Evolutionary conservation across 2,888 invertebrate species (phyloP).

Genomic region (Yponomeuta sedellus): DNA sequence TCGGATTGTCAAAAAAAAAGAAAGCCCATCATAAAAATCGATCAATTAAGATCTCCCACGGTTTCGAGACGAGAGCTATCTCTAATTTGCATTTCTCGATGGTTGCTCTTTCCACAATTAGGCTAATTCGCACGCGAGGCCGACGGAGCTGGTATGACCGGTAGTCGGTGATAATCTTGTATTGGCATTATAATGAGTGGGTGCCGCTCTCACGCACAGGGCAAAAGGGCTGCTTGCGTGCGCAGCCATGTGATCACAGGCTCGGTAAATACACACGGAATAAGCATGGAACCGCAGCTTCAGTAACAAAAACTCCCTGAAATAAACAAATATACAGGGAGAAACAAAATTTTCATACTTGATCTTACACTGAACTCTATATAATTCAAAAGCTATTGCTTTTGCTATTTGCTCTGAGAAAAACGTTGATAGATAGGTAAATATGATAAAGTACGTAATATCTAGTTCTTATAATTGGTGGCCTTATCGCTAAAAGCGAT

Average conservation of each 20-base stretch:
- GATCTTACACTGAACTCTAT: no score
- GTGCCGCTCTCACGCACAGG: conserved; percentile 45
- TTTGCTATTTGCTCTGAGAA: no score
- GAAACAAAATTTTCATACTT: not conserved
- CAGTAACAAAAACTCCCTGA: no score
- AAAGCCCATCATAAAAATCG: conserved; percentile 17
- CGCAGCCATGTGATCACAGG: conserved; percentile 1
- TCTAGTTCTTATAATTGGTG: no score
- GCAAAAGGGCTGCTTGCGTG: conserved; percentile 34
- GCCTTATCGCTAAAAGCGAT: no score
- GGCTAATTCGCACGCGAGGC: conserved; percentile 56
- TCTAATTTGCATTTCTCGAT: conserved; percentile 62
- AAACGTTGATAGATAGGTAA: no score
- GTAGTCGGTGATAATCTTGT: conserved; percentile 51
- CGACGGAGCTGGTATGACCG: conserved; percentile 52
- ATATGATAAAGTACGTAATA: no score
- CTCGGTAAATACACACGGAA: not conserved
- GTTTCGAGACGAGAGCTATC: conserved; percentile 34
- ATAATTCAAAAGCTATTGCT: no score
- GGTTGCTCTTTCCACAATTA: conserved; percentile 61
- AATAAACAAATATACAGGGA: not conserved
- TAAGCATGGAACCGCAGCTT: not conserved
- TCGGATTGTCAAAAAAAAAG: conserved; percentile 10
- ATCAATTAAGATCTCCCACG: conserved; percentile 32
- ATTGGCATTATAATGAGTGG: conserved; percentile 59